Conservation (phyloP, 2,113 vertebrate species). For the Lynx canadensis region DNA sequence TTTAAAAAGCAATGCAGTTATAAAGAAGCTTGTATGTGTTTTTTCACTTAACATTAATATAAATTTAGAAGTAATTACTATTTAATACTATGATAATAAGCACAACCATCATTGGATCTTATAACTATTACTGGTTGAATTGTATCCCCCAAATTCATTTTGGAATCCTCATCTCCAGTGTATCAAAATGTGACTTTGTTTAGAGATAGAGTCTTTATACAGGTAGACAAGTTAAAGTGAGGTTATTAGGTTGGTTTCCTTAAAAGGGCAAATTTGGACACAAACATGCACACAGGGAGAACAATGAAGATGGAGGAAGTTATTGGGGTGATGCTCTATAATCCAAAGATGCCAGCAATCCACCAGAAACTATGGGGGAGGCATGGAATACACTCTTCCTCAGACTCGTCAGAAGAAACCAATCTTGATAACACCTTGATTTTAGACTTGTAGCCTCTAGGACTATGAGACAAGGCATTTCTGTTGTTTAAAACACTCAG, state of each 20-base stretch:
- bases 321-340: background rate
- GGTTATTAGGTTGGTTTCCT: background rate
- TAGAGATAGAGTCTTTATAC: background rate
- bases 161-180: background rate
- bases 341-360: background rate
- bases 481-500: background rate
- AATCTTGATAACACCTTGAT: background rate
- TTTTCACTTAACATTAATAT: background rate
- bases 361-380: background rate
- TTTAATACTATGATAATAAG: background rate
- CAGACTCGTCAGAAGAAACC: background rate
- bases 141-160: background rate
- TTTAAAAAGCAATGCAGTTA: background rate
- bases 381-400: background rate
- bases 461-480: background rate
- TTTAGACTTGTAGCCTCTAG: background rate
- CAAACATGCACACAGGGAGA: background rate
- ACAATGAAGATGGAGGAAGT: background rate
- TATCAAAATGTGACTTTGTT: background rate
- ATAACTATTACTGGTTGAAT: background rate
- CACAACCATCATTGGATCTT: background rate
- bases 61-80: background rate
- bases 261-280: background rate
- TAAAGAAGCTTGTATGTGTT: background rate
- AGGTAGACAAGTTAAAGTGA: background rate